These are phyloP conservation scores for Hypotaenidia philippensis DNA, from an alignment of 2,797 vertebrate species.

Conservation along the genomic window DNA sequence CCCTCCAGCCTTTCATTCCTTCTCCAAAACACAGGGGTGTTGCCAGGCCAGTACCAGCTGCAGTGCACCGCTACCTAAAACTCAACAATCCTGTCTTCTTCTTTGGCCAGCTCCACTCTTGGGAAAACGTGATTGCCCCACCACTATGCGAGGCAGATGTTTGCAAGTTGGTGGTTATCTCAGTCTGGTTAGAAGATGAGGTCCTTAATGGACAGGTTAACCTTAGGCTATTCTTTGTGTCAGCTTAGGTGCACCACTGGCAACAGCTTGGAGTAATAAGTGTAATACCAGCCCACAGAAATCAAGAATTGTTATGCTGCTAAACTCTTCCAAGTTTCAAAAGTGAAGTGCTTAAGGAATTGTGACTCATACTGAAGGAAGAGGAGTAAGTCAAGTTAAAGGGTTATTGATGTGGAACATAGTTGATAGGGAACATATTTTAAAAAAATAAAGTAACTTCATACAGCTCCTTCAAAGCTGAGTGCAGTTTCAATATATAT, in stretches of 20 bases:
- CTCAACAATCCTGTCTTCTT: neutral
- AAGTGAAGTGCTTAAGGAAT: neutral
- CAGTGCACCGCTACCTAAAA: neutral
- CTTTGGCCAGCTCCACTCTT: neutral
- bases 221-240: neutral
- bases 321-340: neutral
- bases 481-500: neutral
- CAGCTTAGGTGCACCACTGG: neutral
- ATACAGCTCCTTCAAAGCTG: neutral
- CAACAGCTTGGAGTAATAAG: neutral
- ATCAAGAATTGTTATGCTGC: neutral
- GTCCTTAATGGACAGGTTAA: neutral
- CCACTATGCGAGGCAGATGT: neutral
- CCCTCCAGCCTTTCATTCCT: neutral
- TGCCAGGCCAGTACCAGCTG: neutral
- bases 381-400: neutral
- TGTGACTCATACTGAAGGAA: neutral
- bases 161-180: neutral
- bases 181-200: neutral
- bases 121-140: neutral
- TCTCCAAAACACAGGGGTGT: fast-evolving
- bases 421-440: neutral
- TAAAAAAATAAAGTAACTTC: neutral
- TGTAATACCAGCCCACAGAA: neutral
- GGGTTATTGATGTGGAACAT: neutral